Percentiles rank a stretch among this genome's conserved stretches.
Evolutionary conservation across 2,113 vertebrate genomes (phyloP).

Genomic region (Platichthys flesus): DNA sequence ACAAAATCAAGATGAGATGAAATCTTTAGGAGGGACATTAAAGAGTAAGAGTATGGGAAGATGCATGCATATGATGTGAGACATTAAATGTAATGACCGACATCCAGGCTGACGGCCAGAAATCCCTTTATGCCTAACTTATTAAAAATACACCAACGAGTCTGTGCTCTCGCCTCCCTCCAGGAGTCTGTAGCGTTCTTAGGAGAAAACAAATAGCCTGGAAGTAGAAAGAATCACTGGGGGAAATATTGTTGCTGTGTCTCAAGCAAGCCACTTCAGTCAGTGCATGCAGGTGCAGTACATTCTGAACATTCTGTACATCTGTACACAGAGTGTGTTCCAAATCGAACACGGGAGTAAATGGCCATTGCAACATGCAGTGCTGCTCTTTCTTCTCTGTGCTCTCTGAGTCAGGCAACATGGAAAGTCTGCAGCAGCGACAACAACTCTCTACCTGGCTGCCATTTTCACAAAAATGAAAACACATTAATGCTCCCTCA

Average conservation of each 20-base stretch:
- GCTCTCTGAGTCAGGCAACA: not conserved
- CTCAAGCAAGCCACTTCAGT: not conserved
- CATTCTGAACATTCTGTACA: too few relatives aligned
- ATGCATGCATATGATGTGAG: not conserved
- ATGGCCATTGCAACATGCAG: not conserved
- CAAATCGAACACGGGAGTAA: not conserved
- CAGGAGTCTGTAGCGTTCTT: not conserved
- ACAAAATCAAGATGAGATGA: not conserved
- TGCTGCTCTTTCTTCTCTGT: not conserved
- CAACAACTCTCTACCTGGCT: not conserved
- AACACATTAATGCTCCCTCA: not conserved
- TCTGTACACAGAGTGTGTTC: not conserved
- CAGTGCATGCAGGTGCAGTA: too few relatives aligned
- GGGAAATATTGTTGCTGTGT: not conserved
- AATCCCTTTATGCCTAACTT: not conserved
- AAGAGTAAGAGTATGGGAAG: not conserved
- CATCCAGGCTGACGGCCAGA: not conserved
- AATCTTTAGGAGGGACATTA: not conserved
- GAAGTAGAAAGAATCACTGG: slow-evolving; percentile 2
- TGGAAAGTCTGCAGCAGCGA: not conserved
- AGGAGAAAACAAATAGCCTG: not conserved
- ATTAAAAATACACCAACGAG: not conserved
- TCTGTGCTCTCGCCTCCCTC: not conserved
- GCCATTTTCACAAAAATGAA: not conserved
- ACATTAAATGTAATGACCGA: not conserved